Base-by-base conservation (phyloP, 2,113 vertebrate species). In the Zapornia atra region DNA sequence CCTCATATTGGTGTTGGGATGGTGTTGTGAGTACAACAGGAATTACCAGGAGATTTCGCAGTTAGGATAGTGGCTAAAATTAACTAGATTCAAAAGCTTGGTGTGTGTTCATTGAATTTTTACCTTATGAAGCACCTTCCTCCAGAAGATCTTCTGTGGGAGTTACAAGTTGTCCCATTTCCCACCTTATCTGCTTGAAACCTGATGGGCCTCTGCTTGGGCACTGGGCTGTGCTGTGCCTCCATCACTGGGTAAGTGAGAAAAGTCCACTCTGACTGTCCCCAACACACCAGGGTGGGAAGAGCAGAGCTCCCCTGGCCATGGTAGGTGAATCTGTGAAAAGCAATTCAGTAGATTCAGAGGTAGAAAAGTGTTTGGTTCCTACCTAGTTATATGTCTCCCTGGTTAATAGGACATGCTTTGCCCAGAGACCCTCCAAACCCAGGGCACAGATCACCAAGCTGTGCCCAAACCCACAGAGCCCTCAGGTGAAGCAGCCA, bases 181-280 rank as follows among this genome's bases (percentile, higher is more conserved):
- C 5, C 25, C 33, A 36, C 33, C 18, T 34, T 9, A 61, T 0
- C 4, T 1, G 2, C 54, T 28, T 22, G 46, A 81, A 85, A 68
- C 11, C 10, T 0, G 1, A 10, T 2, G 6, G 28, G 19, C 2
- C 20, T 28, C 9, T 77, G 31, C 31, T n/a, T 2, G 1, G 38
- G 24, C 4, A 7, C 57, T 34, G 56, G 26, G 19, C n/a, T 86
- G 53, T 1, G 5, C 19, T 16, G 56, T 69, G n/a, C 17, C 50
- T 53, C 25, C 2, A 3, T 15, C 1, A 3, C 11, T 0, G 0
- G 44, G 6, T 0, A 3, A 42, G 56, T 17, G 50, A 10, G 75
- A 76, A 46, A 10, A 86, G 13, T 20, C 20, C 48, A 51, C 5
- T 10, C 42, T 63, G 65, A 33, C 29, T 19, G 25, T 72, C 24